Evolutionary conservation across 1,140 invertebrate genomes (phyloP).

Genomic region (Drosophila pallidifrons): DNA sequence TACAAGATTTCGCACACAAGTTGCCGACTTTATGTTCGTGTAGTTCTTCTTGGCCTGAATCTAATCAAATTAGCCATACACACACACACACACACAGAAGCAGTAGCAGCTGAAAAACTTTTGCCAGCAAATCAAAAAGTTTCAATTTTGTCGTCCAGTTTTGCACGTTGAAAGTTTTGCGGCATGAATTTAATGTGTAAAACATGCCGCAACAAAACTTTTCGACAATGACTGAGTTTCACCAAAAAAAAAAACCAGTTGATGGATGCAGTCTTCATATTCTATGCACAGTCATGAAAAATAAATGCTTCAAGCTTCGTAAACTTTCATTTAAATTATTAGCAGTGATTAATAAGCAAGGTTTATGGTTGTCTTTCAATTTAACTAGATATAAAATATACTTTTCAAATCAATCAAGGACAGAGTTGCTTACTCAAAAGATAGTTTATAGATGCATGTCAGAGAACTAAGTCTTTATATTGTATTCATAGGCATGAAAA

Average conservation of each 20-base stretch:
- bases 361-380: too few species aligned
- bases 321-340: too few species aligned
- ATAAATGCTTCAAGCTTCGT: too few species aligned
- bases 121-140: slow-evolving; percentile 51
- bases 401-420: background rate
- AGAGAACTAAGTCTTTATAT: background rate
- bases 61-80: slow-evolving; percentile 66
- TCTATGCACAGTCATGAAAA: too few species aligned
- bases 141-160: slow-evolving; percentile 50
- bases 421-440: background rate
- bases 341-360: too few species aligned
- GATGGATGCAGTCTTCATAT: too few species aligned
- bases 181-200: slow-evolving; percentile 33
- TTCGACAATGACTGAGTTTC: background rate
- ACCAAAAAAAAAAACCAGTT: too few species aligned
- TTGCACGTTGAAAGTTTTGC: slow-evolving; percentile 29
- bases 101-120: slow-evolving; percentile 39
- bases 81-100: slow-evolving; percentile 17
- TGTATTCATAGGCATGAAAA: background rate
- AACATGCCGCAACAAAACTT: slow-evolving; percentile 28
- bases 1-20: slow-evolving; percentile 36
- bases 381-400: too few species aligned
- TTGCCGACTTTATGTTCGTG: background rate
- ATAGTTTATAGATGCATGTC: background rate
- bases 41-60: slow-evolving; percentile 27